Evolutionary conservation across 1,140 invertebrate genomes (phyloP).

Genomic region (Oryctes rhinoceros): DNA sequence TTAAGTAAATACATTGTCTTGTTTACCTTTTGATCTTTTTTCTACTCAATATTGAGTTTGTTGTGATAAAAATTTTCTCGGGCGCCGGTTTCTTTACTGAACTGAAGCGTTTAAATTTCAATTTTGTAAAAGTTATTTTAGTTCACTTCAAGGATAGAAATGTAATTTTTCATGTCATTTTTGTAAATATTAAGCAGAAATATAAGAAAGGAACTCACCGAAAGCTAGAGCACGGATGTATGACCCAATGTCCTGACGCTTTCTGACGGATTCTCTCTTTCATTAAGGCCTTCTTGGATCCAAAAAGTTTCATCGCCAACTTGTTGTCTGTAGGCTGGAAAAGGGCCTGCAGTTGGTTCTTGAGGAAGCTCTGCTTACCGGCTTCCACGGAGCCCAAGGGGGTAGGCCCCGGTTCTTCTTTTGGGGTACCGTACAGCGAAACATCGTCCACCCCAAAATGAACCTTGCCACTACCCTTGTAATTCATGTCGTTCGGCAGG

Average conservation of each 20-base stretch:
- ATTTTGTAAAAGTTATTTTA: too few species aligned
- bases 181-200: background rate
- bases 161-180: too few species aligned
- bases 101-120: too few species aligned
- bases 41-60: too few species aligned
- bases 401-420: conserved; percentile 88
- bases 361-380: conserved; percentile 91
- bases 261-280: conserved; percentile 94
- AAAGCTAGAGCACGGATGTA: conserved; percentile 95
- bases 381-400: conserved; percentile 69
- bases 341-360: conserved; percentile 92
- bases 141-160: too few species aligned
- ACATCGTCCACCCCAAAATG: conserved; percentile 93
- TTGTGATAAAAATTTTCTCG: too few species aligned
- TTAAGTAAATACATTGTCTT: too few species aligned
- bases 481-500: conserved; percentile 72
- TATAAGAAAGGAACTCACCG: conserved; percentile 69
- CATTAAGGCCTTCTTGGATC: conserved; percentile 94
- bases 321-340: conserved; percentile 97
- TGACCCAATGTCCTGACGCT: conserved; percentile 93
- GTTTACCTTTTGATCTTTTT: too few species aligned
- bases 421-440: conserved; percentile 96
- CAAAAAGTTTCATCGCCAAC: conserved; percentile 96
- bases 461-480: conserved; percentile 67
- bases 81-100: too few species aligned